phyloP scores from a whole-genome alignment of 2,113 vertebrate species.

The Tapirus terrestris region DNA sequence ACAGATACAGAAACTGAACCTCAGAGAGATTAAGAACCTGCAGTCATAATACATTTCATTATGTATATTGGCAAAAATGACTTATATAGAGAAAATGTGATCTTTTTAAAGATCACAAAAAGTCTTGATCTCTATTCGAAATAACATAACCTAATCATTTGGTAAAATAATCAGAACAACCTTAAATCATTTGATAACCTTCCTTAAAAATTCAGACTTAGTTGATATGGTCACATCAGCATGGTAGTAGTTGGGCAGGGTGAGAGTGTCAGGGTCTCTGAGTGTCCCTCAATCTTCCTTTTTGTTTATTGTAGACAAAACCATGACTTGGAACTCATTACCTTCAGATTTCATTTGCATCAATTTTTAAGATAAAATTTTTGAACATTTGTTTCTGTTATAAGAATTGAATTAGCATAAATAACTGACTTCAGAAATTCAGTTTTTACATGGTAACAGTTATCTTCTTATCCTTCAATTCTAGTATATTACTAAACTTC shows the following conservation, averaged over 20 bases:
- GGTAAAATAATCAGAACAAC: neutral
- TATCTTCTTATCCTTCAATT: neutral
- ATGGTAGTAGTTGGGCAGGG: neutral
- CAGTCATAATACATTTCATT: neutral
- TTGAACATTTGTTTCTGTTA: neutral
- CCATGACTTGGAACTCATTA: neutral
- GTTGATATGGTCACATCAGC: neutral
- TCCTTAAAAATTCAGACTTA: neutral
- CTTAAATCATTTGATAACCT: neutral
- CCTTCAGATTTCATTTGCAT: slow-evolving; percentile 26
- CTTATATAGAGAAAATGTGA: neutral
- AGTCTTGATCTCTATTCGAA: neutral
- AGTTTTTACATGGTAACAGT: slow-evolving; percentile 6
- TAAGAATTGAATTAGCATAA: slow-evolving; percentile 46
- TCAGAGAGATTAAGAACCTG: neutral
- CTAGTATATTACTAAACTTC: neutral
- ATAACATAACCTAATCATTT: neutral
- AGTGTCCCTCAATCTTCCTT: neutral
- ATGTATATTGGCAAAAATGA: neutral
- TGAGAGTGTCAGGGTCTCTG: neutral
- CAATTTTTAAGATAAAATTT: neutral
- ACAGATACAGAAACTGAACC: neutral
- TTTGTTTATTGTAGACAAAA: slow-evolving; percentile 35
- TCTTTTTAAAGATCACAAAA: slow-evolving; percentile 30
- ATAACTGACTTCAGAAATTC: slow-evolving; percentile 40